Evolutionary conservation across 2,113 vertebrate species (phyloP), one percentile per base, ranked within the genome.

Genomic region (Tychaedon coryphoeus): DNA sequence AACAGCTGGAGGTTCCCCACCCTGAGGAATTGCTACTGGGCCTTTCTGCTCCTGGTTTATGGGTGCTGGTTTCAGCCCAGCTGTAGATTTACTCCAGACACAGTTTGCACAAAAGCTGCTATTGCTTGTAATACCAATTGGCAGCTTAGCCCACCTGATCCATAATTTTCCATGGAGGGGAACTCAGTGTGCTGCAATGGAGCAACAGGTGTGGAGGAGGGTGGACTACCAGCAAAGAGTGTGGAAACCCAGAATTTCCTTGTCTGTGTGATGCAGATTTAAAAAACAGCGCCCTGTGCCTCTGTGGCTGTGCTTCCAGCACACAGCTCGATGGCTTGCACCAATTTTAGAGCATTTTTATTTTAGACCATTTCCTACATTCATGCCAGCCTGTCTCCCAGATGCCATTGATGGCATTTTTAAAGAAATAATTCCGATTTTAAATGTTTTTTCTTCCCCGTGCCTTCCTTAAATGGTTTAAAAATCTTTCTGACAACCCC

Each of bases 401-500:
- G 66, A 77, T 38, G 48, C 88, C 29, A n/a, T 16, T 57, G 84
- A 24, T 6, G 50, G 33, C 4, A 1, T 79, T 94, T 87, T 87
- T 75, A 87, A 92, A 93, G 84, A 84, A 92, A 91, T 92, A 91
- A 87, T 94, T 81, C 54, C 3, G 2, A 80, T 82, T 85, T 88
- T 58, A 19, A 18, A 51, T 28, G 6, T 28, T 38, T 29, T 54
- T 58, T 69, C 33, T 91, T 48, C 23, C 11, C n/a, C 7, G 6
- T 71, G 64, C 80, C 78, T 90, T 83, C 88, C 93, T 81, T 89
- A 93, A 94, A 91, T 70, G 96, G 61, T 78, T 94, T 76, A 74
- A 93, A 96, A 96, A 96, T 96, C 94, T 88, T 96, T 89, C 92
- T 95, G 95, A 96, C 96, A 94, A 74, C 42, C 33, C 69, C 72